Conservation (phyloP, 30 jellyfish, hydroid and myxozoan genomes). For the Mastigias papua region DNA sequence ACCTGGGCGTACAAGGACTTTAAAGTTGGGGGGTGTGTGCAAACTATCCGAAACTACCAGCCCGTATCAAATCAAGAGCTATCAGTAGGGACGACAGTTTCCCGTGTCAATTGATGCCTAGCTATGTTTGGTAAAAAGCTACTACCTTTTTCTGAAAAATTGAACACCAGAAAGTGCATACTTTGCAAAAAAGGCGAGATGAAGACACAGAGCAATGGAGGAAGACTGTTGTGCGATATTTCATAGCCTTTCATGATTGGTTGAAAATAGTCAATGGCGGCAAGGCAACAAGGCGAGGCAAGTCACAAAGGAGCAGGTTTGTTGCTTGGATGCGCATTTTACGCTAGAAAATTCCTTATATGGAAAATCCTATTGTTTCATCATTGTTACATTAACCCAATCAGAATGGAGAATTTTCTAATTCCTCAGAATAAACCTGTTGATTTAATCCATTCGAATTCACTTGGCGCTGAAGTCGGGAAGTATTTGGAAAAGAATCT, state of each 20-base stretch:
- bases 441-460: constrained; percentile 34
- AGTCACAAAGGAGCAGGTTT: neutral
- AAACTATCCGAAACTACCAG: too few species aligned
- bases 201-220: too few species aligned
- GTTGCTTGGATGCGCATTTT: constrained; percentile 39
- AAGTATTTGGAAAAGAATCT: neutral
- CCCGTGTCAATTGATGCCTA: too few species aligned
- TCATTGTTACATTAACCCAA: constrained; percentile 38
- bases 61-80: too few species aligned
- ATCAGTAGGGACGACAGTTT: too few species aligned
- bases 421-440: constrained; percentile 24
- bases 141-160: too few species aligned
- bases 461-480: constrained; percentile 28
- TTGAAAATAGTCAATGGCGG: constrained; percentile 1
- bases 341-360: constrained; percentile 50
- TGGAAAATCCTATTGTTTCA: constrained; percentile 54
- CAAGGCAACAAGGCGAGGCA: constrained; percentile 18
- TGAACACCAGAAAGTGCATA: too few species aligned
- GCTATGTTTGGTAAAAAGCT: too few species aligned
- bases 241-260: constrained; percentile 2
- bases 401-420: constrained; percentile 5
- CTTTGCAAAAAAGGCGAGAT: too few species aligned
- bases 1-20: too few species aligned
- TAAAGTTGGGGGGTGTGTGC: too few species aligned
- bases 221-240: too few species aligned